These are phyloP conservation scores for Globodera rostochiensis DNA, from an alignment of 1,140 invertebrate genomes.

Conservation along the genomic window DNA sequence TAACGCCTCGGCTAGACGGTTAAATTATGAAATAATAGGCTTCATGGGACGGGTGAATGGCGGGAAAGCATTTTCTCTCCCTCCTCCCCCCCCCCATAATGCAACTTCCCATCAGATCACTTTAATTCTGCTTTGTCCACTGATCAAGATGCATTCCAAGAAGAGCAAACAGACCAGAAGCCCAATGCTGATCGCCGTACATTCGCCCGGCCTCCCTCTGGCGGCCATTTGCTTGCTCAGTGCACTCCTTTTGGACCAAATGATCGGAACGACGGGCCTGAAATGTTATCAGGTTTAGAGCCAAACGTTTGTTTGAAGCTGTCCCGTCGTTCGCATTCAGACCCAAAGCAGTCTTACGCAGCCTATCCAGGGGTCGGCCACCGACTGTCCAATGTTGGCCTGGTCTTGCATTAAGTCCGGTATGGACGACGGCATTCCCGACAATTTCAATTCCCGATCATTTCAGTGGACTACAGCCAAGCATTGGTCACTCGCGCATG, in stretches of 20 bases:
- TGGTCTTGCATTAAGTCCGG: neutral
- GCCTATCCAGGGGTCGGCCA: neutral
- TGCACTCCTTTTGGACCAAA: constrained; percentile 19
- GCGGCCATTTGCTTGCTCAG: constrained; percentile 13
- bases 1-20: no score
- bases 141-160: neutral
- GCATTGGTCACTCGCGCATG: constrained; percentile 21
- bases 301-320: neutral
- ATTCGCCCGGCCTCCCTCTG: constrained; percentile 1
- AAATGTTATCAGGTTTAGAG: constrained; percentile 13
- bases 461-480: constrained; percentile 8
- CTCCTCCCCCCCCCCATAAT: no score
- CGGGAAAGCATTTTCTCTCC: no score
- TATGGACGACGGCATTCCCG: neutral
- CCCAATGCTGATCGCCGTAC: neutral
- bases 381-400: neutral
- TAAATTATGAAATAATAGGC: neutral
- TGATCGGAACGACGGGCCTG: neutral
- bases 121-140: neutral
- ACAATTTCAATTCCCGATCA: neutral
- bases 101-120: neutral
- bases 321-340: neutral
- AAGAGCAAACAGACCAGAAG: neutral
- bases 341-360: constrained; percentile 1
- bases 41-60: no score